Base-by-base conservation (phyloP, 2,797 vertebrate genomes). In the Eospalax fontanierii region DNA sequence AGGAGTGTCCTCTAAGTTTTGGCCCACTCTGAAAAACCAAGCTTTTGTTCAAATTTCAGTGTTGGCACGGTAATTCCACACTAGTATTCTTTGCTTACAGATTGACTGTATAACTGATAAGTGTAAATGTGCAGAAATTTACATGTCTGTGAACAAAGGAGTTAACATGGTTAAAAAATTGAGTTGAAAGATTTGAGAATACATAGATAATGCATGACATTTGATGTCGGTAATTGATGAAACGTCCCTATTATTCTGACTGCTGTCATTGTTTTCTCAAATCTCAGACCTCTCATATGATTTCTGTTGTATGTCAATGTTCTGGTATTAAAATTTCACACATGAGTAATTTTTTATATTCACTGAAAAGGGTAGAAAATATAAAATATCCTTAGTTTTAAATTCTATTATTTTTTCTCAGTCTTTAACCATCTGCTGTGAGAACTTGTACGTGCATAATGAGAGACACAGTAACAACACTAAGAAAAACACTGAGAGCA, bases 341-440 rank as follows among this genome's bases (percentile, higher is more conserved):
- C n/a, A 40, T 30, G 10, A 11, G 7, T 4, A 59, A 0, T 6
- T 89, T 50, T 50, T 10, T 26, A 70, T 66, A 70, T 85, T 89
- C 16, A 78, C 68, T 81, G 22, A 88, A 21, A 85, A 87, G 38
- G 81, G 63, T 79, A 94, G 35, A 76, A 93, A 54, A 87, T 79
- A 33, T 12, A 87, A 18, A 12, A 75, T 89, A 86, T 90, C 10
- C 14, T 73, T 59, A 74, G 40, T 66, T 78, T 81, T 70, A 70
- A 18, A 6, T 90, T 82, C 6, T 89, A 10, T 79, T 46, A 18
- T 43, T 50, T 78, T 85, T 70, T 40, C 59, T 54, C 78, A 87
- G 81, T 21, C 19, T 9, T 73, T 91, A 71, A 19, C 35, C 65
- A 68, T 87, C 33, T 79, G 26, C 35, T 40, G 16, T 19, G 50